These are phyloP conservation scores for Petrocephalus zakoni DNA, from an alignment of 2,113 vertebrate species.

Conservation along the genomic window DNA sequence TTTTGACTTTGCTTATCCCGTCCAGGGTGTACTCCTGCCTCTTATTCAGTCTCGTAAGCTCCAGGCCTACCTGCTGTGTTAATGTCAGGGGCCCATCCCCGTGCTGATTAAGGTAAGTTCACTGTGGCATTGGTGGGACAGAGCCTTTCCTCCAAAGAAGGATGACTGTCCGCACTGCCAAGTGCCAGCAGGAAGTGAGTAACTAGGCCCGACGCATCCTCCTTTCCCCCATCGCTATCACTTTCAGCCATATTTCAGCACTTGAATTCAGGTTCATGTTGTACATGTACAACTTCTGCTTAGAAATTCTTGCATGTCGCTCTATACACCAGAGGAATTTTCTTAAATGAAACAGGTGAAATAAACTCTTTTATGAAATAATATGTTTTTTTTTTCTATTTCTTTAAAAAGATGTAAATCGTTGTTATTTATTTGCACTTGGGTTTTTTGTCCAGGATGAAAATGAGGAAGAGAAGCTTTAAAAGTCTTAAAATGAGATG, in stretches of 20 bases:
- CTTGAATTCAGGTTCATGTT: background rate
- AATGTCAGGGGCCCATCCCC: too few relatives aligned
- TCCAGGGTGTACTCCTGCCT: background rate
- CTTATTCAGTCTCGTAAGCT: too few relatives aligned
- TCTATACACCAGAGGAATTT: background rate
- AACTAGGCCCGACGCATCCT: background rate
- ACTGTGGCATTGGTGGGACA: too few relatives aligned
- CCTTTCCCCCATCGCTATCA: background rate
- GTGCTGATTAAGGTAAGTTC: too few relatives aligned
- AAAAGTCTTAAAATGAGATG: background rate
- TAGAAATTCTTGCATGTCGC: background rate
- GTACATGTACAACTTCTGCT: background rate
- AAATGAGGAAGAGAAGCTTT: background rate
- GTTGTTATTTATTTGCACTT: background rate
- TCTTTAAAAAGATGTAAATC: background rate
- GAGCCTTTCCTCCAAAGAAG: background rate
- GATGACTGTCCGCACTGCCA: background rate
- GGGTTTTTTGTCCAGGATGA: background rate
- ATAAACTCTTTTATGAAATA: background rate
- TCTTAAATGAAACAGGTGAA: background rate
- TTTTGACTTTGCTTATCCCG: background rate
- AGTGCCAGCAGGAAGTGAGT: background rate
- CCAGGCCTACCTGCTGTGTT: too few relatives aligned
- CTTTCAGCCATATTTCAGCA: background rate
- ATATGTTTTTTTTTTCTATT: background rate